A percentile compares a stretch with the other conserved stretches of the same genome.
Conservation (phyloP, 2,113 vertebrate species). For the Campylomormyrus numenius region DNA sequence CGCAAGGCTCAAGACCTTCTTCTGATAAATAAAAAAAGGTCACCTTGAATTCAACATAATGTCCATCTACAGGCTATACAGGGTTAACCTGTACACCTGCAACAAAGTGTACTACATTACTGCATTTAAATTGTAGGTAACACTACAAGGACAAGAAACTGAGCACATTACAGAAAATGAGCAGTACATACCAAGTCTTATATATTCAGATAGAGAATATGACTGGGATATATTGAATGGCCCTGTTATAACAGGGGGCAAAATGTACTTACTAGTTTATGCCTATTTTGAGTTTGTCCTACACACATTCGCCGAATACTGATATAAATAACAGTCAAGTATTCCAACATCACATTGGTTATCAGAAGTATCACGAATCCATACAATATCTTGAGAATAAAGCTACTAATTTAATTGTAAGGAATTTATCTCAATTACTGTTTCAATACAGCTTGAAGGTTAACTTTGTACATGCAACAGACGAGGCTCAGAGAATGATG, state of each 20-base stretch:
- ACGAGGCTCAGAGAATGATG: conserved; percentile 35
- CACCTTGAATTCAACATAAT: background rate
- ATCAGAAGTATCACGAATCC: background rate
- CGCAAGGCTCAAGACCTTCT: background rate
- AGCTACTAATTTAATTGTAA: background rate
- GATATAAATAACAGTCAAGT: background rate
- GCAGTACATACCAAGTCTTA: conserved; percentile 30
- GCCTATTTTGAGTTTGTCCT: background rate
- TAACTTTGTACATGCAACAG: conserved; percentile 35
- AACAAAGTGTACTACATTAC: background rate
- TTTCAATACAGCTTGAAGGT: background rate
- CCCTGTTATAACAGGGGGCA: background rate
- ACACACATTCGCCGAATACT: background rate
- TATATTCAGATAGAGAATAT: conserved; percentile 36
- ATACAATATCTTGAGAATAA: background rate
- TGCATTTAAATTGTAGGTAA: background rate
- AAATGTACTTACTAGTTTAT: background rate
- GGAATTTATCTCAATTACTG: conserved; percentile 22
- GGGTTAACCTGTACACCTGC: background rate
- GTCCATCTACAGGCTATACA: background rate
- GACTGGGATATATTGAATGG: background rate
- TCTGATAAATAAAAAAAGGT: background rate
- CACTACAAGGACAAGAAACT: conserved; percentile 9
- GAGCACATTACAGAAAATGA: conserved; percentile 40
- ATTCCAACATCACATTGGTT: conserved; percentile 12